Conservation (phyloP, 2,113 vertebrate species). For the Microtus richardsoni region DNA sequence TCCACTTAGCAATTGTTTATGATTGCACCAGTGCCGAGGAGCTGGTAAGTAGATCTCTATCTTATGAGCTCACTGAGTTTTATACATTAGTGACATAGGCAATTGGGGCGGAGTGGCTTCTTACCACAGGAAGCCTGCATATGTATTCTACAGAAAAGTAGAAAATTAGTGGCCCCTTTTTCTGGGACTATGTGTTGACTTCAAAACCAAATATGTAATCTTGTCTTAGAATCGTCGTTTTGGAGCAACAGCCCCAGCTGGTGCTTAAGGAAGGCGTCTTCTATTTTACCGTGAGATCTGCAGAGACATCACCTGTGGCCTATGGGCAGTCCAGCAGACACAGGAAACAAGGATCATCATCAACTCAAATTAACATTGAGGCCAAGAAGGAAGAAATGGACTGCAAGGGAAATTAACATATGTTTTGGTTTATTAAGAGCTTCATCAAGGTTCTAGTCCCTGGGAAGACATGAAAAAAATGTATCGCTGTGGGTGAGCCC, state of each 20-base stretch:
- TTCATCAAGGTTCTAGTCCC: background rate
- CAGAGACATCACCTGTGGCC: background rate
- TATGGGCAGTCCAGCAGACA: background rate
- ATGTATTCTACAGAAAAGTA: slow-evolving; percentile 39
- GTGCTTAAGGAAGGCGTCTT: background rate
- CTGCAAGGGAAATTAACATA: background rate
- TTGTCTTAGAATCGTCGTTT: slow-evolving; percentile 44
- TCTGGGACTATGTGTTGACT: background rate
- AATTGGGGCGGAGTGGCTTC: slow-evolving; percentile 12
- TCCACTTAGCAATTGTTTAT: slow-evolving; percentile 62
- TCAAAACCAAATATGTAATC: background rate
- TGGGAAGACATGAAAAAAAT: slow-evolving; percentile 10
- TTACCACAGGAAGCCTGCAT: background rate
- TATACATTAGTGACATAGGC: slow-evolving; percentile 24
- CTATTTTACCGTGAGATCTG: background rate
- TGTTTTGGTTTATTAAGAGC: background rate
- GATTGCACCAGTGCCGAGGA: slow-evolving; percentile 50
- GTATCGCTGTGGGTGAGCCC: background rate
- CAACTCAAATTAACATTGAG: background rate
- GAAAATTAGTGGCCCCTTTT: slow-evolving; percentile 17
- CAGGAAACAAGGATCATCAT: background rate
- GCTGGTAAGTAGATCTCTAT: slow-evolving; percentile 37
- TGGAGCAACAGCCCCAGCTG: background rate
- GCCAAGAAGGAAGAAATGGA: background rate
- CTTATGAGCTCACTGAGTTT: slow-evolving; percentile 59